A percentile compares a stretch with the other conserved stretches of the same genome.
These are phyloP conservation scores for Dolichallabes microphthalmus DNA, from an alignment of 2,113 vertebrate genomes.

Conservation along the genomic window DNA sequence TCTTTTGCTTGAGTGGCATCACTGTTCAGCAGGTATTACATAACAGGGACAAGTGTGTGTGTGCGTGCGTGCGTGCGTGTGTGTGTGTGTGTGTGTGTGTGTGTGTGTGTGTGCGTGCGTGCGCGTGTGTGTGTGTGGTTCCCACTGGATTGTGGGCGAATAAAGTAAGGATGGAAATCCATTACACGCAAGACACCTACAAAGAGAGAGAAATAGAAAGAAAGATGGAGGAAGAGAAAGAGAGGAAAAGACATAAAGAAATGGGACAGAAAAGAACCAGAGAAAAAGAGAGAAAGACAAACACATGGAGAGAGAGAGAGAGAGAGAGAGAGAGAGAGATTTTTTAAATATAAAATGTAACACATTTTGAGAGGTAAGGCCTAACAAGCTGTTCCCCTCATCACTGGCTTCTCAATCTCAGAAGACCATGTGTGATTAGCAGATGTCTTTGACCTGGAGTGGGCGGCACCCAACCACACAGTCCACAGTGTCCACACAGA, in stretches of 20 bases:
- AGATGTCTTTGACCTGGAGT: too few relatives aligned
- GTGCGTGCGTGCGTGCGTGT: neutral
- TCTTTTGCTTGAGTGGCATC: neutral
- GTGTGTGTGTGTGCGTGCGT: neutral
- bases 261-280: too few relatives aligned
- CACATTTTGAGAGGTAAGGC: neutral
- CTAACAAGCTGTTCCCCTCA: neutral
- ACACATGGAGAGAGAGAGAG: too few relatives aligned
- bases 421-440: too few relatives aligned
- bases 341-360: neutral
- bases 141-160: neutral
- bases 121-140: too few relatives aligned
- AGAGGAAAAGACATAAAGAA: too few relatives aligned
- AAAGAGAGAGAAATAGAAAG: neutral
- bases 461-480: too few relatives aligned
- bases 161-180: neutral
- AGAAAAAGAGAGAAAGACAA: neutral
- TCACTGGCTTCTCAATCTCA: too few relatives aligned
- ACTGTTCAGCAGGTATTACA: neutral
- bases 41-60: conserved; percentile 1
- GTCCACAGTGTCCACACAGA: too few relatives aligned
- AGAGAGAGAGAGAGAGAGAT: neutral
- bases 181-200: neutral
- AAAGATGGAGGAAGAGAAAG: neutral
- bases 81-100: neutral